Evolutionary conservation across 2,113 vertebrate genomes (phyloP).

Genomic region (Nothocercus nigrocapillus): DNA sequence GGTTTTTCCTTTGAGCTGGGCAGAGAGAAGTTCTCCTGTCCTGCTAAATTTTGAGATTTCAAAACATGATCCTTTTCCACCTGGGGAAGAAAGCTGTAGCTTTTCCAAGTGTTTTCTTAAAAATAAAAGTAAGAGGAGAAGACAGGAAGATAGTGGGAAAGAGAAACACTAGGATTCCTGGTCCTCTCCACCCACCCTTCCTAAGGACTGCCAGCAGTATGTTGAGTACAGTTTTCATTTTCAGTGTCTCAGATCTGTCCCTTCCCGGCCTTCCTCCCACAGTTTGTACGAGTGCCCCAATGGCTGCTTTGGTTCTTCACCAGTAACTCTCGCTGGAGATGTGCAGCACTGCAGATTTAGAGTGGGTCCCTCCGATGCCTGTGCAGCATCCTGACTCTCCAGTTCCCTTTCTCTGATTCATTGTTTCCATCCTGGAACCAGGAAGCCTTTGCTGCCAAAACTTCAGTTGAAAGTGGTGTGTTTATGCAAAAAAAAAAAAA

Average conservation of each 20-base stretch:
- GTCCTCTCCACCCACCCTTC: background rate
- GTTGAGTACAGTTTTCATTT: background rate
- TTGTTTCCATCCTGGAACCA: background rate
- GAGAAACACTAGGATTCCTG: fast-evolving
- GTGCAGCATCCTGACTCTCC: background rate
- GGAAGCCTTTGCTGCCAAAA: background rate
- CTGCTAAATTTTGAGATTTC: background rate
- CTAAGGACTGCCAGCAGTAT: background rate
- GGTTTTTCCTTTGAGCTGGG: background rate
- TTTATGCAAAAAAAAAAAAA: background rate
- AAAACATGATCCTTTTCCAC: background rate
- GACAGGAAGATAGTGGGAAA: background rate
- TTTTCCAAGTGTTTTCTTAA: background rate
- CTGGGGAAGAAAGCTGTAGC: background rate
- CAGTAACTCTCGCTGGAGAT: background rate
- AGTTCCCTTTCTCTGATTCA: background rate
- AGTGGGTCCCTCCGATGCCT: background rate
- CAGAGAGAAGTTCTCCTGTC: background rate
- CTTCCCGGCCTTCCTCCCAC: background rate
- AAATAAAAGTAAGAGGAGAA: background rate
- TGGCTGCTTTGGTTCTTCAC: background rate
- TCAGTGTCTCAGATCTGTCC: background rate
- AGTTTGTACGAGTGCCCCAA: background rate
- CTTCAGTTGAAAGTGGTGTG: background rate
- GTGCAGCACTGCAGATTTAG: background rate